Base-by-base conservation (phyloP, 2,113 vertebrate species). In the Excalfactoria chinensis region DNA sequence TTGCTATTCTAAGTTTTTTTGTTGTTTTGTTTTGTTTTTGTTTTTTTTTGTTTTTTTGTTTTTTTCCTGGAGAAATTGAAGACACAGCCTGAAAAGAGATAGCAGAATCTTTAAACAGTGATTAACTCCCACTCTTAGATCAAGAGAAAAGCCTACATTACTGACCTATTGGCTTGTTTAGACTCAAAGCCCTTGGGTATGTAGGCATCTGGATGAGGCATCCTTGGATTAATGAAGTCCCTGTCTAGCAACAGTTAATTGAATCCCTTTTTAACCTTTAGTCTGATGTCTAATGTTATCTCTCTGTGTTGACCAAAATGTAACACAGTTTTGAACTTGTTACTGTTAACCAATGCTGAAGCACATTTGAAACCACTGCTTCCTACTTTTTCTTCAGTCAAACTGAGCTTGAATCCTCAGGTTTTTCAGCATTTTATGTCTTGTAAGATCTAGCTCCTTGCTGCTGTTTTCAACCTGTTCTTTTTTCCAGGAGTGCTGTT, bases 151-250 rank as follows among this genome's bases (percentile, higher is more conserved):
- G 43, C 43, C 66, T 64, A 30, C 4, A 7, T 35, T 94, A 44
- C 66, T 94, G 80, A 92, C 53, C 48, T 94, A 1, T 68, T 90
- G 66, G 58, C 80, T 94, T 93, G 66, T 55, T 88, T 92, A 53
- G 32, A 15, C 40, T 90, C 86, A 25, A 88, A 74, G 72, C 56
- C 66, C 86, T 71, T 75, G 77, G 62, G 58, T 78, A 82, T 16
- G 44, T 64, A 64, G 56, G n/a, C 25, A 63, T 73, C 41, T 86
- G 72, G 56, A 72, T 81, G 34, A 89, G 9, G 23, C 64, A 73
- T 63, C 48, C 14, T 21, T 59, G 75, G 71, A 75, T 62, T 90
- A 86, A 32, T 23, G 34, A 86, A 4, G 6, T 78, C 22, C 88
- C 35, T 77, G 12, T 64, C 30, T 44, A 71, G 56, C 64, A 78